These are phyloP conservation scores for Limnephilus rhombicus DNA, from an alignment of 2,888 invertebrate genomes.

Conservation along the genomic window DNA sequence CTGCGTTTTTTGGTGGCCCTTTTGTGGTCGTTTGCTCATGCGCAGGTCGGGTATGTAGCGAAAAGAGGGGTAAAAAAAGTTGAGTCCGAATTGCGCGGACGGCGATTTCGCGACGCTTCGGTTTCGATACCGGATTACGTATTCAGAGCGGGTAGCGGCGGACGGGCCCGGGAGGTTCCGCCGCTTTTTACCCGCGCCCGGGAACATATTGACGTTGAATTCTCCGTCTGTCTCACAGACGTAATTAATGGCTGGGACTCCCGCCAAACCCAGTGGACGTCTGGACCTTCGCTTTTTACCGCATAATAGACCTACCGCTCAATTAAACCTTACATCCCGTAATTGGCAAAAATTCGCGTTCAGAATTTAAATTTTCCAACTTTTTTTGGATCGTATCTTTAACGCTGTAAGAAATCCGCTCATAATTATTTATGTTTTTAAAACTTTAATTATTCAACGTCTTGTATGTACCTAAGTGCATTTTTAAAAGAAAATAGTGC, in stretches of 20 bases:
- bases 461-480: not conserved
- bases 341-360: not conserved
- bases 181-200: slow-evolving; percentile 43
- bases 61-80: slow-evolving; percentile 4
- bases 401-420: not conserved
- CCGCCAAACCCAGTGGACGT: slow-evolving; percentile 26
- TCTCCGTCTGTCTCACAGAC: slow-evolving; percentile 21
- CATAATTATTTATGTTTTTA: not conserved
- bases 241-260: slow-evolving; percentile 48
- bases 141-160: slow-evolving; percentile 49
- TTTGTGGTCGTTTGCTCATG: not conserved
- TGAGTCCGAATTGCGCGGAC: not conserved
- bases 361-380: not conserved
- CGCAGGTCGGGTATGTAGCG: not conserved
- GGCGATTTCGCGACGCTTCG: slow-evolving; percentile 15
- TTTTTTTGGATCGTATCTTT: not conserved
- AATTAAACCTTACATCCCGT: not conserved
- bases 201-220: slow-evolving; percentile 49
- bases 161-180: slow-evolving; percentile 25
- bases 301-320: not conserved
- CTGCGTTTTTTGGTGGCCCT: not conserved
- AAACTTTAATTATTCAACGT: not conserved
- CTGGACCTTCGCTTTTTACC: not conserved
- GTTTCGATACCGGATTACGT: slow-evolving; percentile 41
- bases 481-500: not conserved